Conservation (phyloP, 2,797 vertebrate species). For the Prionace glauca region DNA sequence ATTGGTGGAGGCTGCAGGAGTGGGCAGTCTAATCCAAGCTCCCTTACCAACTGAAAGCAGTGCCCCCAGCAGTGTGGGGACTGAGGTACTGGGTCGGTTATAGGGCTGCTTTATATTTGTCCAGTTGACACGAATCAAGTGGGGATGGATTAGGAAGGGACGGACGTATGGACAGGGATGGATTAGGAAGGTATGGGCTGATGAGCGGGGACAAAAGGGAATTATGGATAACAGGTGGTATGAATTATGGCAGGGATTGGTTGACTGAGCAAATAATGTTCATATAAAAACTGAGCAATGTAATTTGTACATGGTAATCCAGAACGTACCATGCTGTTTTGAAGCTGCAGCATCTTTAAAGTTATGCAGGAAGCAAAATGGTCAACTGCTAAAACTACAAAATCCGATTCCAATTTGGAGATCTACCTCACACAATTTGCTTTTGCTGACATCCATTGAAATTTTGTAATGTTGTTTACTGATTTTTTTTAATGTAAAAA, state of each 20-base stretch:
- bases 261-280: neutral
- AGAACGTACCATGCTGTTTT: neutral
- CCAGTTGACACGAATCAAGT: neutral
- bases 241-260: neutral
- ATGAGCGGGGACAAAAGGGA: neutral
- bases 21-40: conserved; percentile 8
- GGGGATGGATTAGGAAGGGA: no score
- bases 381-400: neutral
- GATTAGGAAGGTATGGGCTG: no score
- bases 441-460: neutral
- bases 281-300: neutral
- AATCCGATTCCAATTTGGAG: neutral
- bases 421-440: neutral
- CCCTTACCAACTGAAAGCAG: conserved; percentile 29
- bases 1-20: neutral
- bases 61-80: conserved; percentile 24
- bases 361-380: neutral
- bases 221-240: neutral
- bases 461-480: neutral
- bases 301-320: neutral
- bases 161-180: no score
- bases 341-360: neutral
- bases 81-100: conserved; percentile 19
- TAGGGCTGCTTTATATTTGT: neutral
- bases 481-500: neutral